Percentiles rank a stretch among this genome's conserved stretches.
Conservation (phyloP, 2,797 vertebrate species). For the Eulemur albifrons region DNA sequence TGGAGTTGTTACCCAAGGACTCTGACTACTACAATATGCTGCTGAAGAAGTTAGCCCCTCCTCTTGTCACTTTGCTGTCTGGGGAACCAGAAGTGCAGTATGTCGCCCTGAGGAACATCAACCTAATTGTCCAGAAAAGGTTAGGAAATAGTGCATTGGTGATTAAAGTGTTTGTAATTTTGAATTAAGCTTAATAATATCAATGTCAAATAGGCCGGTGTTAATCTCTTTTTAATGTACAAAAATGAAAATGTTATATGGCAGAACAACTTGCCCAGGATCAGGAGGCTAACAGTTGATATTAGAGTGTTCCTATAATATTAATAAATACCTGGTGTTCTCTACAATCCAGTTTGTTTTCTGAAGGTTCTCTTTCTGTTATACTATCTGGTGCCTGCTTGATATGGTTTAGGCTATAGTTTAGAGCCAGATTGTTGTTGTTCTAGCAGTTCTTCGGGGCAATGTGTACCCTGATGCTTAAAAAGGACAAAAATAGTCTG, state of each 20-base stretch:
- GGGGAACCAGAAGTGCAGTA: constrained; percentile 99
- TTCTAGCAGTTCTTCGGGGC: background rate
- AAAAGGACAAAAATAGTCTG: background rate
- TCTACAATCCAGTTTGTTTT: background rate
- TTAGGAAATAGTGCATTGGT: constrained; percentile 75
- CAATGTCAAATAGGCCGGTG: background rate
- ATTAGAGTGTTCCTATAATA: background rate
- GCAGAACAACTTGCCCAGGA: background rate
- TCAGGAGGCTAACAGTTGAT: background rate
- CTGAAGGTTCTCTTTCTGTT: background rate
- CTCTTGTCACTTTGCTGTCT: constrained; percentile 96
- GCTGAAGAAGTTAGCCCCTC: constrained; percentile 97
- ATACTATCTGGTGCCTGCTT: background rate
- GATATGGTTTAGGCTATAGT: background rate
- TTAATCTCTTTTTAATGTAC: background rate
- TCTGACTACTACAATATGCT: constrained; percentile 98
- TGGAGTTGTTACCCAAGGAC: constrained; percentile 97
- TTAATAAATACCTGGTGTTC: background rate
- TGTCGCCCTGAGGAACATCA: constrained; percentile 98
- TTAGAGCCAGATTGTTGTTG: background rate
- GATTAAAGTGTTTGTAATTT: constrained; percentile 45
- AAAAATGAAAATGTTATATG: background rate
- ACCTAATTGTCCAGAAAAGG: constrained; percentile 99
- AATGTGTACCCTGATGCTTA: background rate
- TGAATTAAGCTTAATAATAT: constrained; percentile 23